phyloP scores from a whole-genome alignment of 2,113 vertebrate genomes.

The Phaethon lepturus region DNA sequence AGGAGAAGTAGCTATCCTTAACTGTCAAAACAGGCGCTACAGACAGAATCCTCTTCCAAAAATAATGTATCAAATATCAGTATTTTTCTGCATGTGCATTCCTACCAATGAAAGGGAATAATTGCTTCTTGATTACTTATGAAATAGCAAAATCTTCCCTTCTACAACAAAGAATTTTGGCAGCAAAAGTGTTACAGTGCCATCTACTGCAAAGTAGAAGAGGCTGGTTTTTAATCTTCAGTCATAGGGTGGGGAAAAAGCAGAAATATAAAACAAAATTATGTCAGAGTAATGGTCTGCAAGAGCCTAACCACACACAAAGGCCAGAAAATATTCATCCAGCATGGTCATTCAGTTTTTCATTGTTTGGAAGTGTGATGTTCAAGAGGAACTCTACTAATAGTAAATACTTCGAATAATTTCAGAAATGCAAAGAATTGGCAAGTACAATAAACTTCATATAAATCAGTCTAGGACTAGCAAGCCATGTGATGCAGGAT shows the following conservation, averaged over 20 bases:
- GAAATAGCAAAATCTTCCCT: not conserved
- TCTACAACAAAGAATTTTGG: not conserved
- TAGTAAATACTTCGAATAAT: not conserved
- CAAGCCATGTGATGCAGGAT: not conserved
- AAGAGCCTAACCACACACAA: not conserved
- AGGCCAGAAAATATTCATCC: not conserved
- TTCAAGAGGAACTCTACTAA: not conserved
- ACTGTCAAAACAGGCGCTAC: not conserved
- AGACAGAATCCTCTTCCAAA: not conserved
- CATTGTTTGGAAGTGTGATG: not conserved
- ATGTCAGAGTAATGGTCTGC: not conserved
- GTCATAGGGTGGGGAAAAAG: not conserved
- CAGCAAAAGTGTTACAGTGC: not conserved
- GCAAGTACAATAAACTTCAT: not conserved
- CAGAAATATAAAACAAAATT: not conserved
- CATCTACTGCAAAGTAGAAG: conserved; percentile 14
- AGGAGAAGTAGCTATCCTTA: not conserved
- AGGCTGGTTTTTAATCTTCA: not conserved
- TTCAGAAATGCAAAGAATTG: not conserved
- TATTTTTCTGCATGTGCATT: not conserved
- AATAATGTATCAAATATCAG: not conserved
- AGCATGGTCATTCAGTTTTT: not conserved
- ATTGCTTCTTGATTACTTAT: not conserved
- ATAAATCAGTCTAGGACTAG: not conserved
- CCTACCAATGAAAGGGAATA: not conserved